Conservation (phyloP, 2,888 invertebrate species). For the Leptopilina drosophilae region DNA sequence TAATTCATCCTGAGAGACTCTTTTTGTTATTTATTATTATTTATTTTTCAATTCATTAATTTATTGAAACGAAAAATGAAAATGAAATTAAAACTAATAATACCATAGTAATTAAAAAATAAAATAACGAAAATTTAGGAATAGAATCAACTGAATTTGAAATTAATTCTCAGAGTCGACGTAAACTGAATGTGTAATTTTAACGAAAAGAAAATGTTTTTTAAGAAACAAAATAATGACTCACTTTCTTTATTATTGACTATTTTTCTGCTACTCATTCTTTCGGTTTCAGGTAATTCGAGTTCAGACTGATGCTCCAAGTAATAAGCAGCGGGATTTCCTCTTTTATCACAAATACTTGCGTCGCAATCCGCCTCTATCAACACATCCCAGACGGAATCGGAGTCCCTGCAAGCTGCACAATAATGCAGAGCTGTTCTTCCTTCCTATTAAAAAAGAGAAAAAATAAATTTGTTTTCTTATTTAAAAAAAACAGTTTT, state of each 20-base stretch:
- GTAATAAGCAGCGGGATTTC: slow-evolving; percentile 80
- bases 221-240: slow-evolving; percentile 48
- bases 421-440: slow-evolving; percentile 84
- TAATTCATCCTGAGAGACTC: too few species aligned
- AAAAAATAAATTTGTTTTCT: not conserved
- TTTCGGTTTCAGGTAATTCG: slow-evolving; percentile 77
- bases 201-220: too few species aligned
- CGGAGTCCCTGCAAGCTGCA: slow-evolving; percentile 80
- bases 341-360: slow-evolving; percentile 80
- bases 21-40: too few species aligned
- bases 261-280: slow-evolving; percentile 64
- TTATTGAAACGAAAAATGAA: too few species aligned
- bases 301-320: slow-evolving; percentile 79
- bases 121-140: too few species aligned
- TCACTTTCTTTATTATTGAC: slow-evolving; percentile 68
- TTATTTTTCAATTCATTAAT: too few species aligned
- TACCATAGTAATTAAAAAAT: too few species aligned
- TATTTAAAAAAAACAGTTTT: not conserved
- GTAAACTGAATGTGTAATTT: too few species aligned
- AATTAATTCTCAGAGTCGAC: too few species aligned
- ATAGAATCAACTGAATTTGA: too few species aligned
- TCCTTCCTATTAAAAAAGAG: slow-evolving; percentile 79
- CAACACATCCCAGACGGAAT: slow-evolving; percentile 81
- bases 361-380: slow-evolving; percentile 82
- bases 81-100: too few species aligned